A percentile compares a stretch with the other conserved stretches of the same genome.
These are phyloP conservation scores for Scaptodrosophila lebanonensis DNA, from an alignment of 1,140 invertebrate species.

Conservation along the genomic window DNA sequence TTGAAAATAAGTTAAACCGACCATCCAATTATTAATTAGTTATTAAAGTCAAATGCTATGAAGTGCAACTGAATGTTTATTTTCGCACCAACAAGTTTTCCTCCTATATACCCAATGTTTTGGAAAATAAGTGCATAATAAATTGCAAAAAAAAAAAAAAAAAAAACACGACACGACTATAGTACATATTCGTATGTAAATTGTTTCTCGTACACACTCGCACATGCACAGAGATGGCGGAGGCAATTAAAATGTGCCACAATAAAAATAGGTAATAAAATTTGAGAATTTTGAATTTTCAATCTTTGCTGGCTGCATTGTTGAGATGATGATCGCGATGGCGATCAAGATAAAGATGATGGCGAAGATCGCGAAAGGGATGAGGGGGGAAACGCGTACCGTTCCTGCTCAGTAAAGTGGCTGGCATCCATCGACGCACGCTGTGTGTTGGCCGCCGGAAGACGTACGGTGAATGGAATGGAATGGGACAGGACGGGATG, in stretches of 20 bases:
- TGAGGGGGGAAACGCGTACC: conserved; percentile 47
- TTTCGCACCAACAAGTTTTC: too few relatives aligned
- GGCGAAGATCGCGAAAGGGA: conserved; percentile 3
- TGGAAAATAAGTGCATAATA: too few relatives aligned
- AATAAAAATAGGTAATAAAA: conserved; percentile 31
- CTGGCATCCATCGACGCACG: conserved; percentile 46
- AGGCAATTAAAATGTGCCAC: neutral
- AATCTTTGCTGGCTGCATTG: neutral
- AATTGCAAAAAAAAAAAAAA: too few relatives aligned
- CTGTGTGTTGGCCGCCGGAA: conserved; percentile 5
- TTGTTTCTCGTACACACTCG: conserved; percentile 11
- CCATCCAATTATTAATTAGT: too few relatives aligned
- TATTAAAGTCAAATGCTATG: too few relatives aligned
- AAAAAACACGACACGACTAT: too few relatives aligned
- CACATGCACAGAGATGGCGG: neutral
- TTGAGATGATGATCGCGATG: neutral
- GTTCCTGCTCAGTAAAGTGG: conserved; percentile 53
- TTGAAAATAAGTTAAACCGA: too few relatives aligned
- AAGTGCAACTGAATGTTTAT: too few relatives aligned
- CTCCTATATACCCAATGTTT: too few relatives aligned
- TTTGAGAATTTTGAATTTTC: conserved; percentile 18
- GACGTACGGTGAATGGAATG: neutral
- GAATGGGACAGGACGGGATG: neutral
- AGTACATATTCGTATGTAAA: too few relatives aligned
- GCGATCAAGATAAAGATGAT: neutral